These are phyloP conservation scores for Cyprinella venusta DNA, from an alignment of 2,797 vertebrate genomes.

Conservation along the genomic window DNA sequence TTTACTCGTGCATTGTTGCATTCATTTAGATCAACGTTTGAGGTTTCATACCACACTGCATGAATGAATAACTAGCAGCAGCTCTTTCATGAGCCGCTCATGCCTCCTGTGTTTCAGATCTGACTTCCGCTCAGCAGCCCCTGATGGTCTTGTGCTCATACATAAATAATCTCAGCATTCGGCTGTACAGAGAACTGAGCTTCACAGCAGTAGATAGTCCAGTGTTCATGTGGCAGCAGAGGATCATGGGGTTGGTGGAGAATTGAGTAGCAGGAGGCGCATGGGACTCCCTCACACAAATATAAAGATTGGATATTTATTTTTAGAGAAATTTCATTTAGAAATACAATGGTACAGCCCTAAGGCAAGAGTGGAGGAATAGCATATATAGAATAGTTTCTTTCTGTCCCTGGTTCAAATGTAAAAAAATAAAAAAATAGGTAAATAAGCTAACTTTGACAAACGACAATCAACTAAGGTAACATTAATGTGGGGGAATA, in stretches of 20 bases:
- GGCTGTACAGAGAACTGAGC: constrained; percentile 27
- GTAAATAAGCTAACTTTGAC: no score
- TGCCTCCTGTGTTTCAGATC: constrained; percentile 35
- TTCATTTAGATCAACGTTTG: constrained; percentile 28
- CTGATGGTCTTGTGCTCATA: constrained; percentile 32
- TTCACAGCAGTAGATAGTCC: constrained; percentile 11
- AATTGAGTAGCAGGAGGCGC: not conserved
- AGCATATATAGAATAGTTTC: no score
- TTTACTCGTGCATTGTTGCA: constrained; percentile 21
- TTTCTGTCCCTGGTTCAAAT: not conserved
- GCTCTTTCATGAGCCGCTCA: constrained; percentile 35
- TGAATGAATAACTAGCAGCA: constrained; percentile 39
- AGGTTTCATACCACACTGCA: constrained; percentile 25
- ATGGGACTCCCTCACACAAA: not conserved
- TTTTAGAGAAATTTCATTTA: not conserved
- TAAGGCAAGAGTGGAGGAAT: not conserved
- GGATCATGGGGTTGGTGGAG: not conserved
- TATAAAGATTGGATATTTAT: not conserved
- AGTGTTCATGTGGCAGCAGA: constrained; percentile 18
- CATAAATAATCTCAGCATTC: constrained; percentile 41
- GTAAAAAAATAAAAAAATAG: not conserved
- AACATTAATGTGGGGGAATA: not conserved
- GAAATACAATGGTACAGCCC: not conserved
- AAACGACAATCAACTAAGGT: not conserved
- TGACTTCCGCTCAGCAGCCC: constrained; percentile 23